Percentiles rank a stretch among this genome's conserved stretches.
Conservation (phyloP, 1,140 invertebrate genomes). For the Leptinotarsa lineolata region DNA sequence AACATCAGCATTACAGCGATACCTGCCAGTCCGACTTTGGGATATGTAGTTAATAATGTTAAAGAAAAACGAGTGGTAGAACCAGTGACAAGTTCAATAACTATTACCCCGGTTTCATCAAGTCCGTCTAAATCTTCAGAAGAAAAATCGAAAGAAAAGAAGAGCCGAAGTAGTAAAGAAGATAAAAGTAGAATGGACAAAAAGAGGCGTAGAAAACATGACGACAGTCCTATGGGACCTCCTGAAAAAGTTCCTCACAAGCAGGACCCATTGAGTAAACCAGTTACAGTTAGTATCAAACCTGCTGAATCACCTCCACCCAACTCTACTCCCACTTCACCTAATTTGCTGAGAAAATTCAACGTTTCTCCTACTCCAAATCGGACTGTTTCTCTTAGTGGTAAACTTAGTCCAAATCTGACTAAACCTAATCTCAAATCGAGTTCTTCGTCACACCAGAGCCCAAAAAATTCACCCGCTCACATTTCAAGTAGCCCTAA, state of each 20-base stretch:
- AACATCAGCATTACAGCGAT: slow-evolving; percentile 82
- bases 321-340: slow-evolving; percentile 63
- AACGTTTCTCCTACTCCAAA: slow-evolving; percentile 70
- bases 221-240: slow-evolving; percentile 79
- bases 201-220: slow-evolving; percentile 76
- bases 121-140: slow-evolving; percentile 60
- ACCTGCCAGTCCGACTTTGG: slow-evolving; percentile 47
- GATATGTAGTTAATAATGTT: background rate
- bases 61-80: slow-evolving; percentile 45
- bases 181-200: slow-evolving; percentile 74
- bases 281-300: slow-evolving; percentile 74
- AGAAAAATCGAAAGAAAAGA: slow-evolving; percentile 66
- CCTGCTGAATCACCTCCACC: slow-evolving; percentile 69
- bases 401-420: slow-evolving; percentile 65
- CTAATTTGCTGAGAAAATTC: slow-evolving; percentile 69
- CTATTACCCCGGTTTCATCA: slow-evolving; percentile 78
- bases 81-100: slow-evolving; percentile 75
- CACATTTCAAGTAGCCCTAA: slow-evolving; percentile 73
- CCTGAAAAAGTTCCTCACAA: slow-evolving; percentile 78
- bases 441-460: slow-evolving; percentile 65
- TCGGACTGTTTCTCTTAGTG: slow-evolving; percentile 50
- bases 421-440: slow-evolving; percentile 61
- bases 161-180: slow-evolving; percentile 63
- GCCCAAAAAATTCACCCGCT: slow-evolving; percentile 76
- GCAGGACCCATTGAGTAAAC: slow-evolving; percentile 73